Percentiles rank a stretch among this genome's conserved stretches.
These are phyloP conservation scores for Philotrypesis tridentata DNA, from an alignment of 1,140 invertebrate species.

Conservation along the genomic window DNA sequence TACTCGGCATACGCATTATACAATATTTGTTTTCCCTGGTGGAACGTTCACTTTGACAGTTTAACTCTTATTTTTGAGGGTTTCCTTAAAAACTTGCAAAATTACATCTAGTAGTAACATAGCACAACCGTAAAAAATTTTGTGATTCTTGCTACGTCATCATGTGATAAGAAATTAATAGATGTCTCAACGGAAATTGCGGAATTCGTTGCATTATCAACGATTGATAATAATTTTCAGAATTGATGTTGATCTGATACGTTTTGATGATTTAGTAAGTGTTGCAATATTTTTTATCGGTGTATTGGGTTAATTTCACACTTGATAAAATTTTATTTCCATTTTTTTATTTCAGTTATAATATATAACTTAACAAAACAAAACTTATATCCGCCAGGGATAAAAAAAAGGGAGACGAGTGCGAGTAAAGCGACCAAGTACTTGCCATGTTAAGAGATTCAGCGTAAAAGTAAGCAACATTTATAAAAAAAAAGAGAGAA, in stretches of 20 bases:
- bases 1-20: slow-evolving; percentile 40
- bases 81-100: slow-evolving; percentile 40
- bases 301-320: not conserved
- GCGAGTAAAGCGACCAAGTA: slow-evolving; percentile 50
- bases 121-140: slow-evolving; percentile 6
- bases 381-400: slow-evolving; percentile 39
- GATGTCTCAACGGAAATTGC: not conserved
- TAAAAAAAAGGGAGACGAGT: slow-evolving; percentile 33
- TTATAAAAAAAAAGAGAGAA: slow-evolving; percentile 44
- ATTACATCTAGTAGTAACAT: slow-evolving; percentile 38
- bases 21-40: slow-evolving; percentile 36
- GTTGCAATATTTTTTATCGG: slow-evolving; percentile 14
- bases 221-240: too few species aligned
- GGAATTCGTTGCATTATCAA: not conserved
- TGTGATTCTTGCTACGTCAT: not conserved
- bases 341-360: slow-evolving; percentile 16
- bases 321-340: not conserved
- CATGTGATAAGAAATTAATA: not conserved
- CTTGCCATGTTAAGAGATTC: slow-evolving; percentile 51
- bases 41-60: slow-evolving; percentile 32
- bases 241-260: not conserved
- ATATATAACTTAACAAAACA: slow-evolving; percentile 9
- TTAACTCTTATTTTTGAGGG: not conserved
- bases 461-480: slow-evolving; percentile 48
- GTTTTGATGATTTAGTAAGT: not conserved